Base-by-base conservation (phyloP, 2,888 invertebrate genomes). In the Aricia artaxerxes region DNA sequence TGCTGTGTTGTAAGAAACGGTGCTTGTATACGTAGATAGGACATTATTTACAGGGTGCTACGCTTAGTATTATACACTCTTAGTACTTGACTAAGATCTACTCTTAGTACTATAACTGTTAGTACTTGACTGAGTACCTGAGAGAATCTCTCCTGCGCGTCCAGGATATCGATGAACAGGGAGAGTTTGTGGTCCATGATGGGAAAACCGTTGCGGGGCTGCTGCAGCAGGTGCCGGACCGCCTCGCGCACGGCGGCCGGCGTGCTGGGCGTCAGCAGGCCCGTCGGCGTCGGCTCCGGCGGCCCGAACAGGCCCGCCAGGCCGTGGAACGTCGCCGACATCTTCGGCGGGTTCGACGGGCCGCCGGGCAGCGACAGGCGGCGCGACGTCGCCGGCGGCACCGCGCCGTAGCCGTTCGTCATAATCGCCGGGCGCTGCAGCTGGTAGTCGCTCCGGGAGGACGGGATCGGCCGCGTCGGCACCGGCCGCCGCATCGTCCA, bases 141-240 rank as follows among this genome's bases (percentile, higher is more conserved):
- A 87, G 97, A 97, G 88, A 97, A 96, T 88, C 96, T 95, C 88
- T 97, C 97, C 95, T 97, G 97, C 79, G 97, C 96, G 88, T 97
- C 97, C 89, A 97, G 95, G 85, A 97, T 97, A 87, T 97, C 97
- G 88, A 97, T 96, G 92, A 97, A 97, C 77, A 97, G 95, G 73
- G 96, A 95, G 87, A 97, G 95, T 88, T 97, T 97, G 92, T 97
- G 97, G 87, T 97, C 97, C 92, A 96, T 95, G 87, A 97, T 96
- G 85, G 96, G 96, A 91, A 97, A 96, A 38, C 97, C 97, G 87
- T 97, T 97, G 81, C 97, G 93, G 16, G 97, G 96, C 88, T 97
- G 96, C 84, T 95, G 94, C 80, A 97, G 91, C 77, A 97, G 92
- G 85, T 96, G 96, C 82, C 96, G 95, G 73, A 97, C 96, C 7